Conservation (phyloP, 2,888 invertebrate species). For the Cheilosia vernalis region DNA sequence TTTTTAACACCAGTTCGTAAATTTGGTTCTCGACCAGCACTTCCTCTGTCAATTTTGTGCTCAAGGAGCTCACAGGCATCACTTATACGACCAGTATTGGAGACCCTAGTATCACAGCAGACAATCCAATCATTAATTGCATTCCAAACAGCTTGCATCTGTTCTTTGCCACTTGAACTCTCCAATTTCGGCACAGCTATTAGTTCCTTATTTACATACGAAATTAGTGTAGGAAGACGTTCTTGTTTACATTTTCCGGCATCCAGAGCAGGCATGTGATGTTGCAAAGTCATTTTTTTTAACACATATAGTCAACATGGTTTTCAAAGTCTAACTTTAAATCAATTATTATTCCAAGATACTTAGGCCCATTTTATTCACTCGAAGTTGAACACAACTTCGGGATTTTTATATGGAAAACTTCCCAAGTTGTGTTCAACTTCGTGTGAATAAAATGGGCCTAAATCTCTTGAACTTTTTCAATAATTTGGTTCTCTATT, state of each 20-base stretch:
- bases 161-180: constrained; percentile 75
- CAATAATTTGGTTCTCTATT: no score
- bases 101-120: constrained; percentile 76
- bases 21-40: constrained; percentile 53
- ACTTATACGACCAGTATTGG: constrained; percentile 77
- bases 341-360: no score
- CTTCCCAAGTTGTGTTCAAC: no score
- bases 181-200: constrained; percentile 77
- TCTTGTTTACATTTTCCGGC: constrained; percentile 73
- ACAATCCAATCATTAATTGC: constrained; percentile 70
- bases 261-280: constrained; percentile 77
- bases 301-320: no score
- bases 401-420: no score
- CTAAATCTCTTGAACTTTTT: no score
- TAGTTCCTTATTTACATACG: constrained; percentile 69
- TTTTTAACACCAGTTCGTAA: constrained; percentile 76
- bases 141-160: constrained; percentile 73
- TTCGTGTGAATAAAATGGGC: no score
- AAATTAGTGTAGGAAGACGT: constrained; percentile 80
- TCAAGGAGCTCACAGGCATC: constrained; percentile 76
- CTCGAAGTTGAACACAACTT: no score
- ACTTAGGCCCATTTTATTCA: no score
- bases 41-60: constrained; percentile 67
- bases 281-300: no score
- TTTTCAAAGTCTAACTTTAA: no score